Base-by-base conservation (phyloP, 2,888 invertebrate species). In the Oxycera nigricornis region DNA sequence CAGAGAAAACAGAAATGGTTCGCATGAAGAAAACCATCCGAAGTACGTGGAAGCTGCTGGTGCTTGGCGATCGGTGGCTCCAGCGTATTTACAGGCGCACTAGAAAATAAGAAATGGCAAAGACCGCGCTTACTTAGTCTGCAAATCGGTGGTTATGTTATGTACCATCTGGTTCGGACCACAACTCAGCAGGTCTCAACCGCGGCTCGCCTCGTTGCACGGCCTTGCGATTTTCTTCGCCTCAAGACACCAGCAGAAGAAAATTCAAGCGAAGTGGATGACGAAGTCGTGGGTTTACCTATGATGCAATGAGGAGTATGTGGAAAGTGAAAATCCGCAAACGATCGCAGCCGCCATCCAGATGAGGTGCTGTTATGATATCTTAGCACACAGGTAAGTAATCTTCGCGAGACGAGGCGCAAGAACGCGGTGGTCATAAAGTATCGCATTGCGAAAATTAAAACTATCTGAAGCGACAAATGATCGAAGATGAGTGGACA, bases 301-400 rank as follows among this genome's bases (percentile, higher is more conserved):
- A 52, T 70, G 52, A 70, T 52, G 70, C 70, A 70, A 70, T 70
- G 52, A 70, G 70, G 31, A 55, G 52, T 55, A 55, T n/a, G 17
- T 31, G 20, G 55, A 55, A 52, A 70, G 70, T 70, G 70, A 35
- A 70, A 55, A 55, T 31, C 55, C 2, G 1, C 52, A n/a, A 31
- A 22, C 26, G 24, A 67, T 67, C 3, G 70, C 46, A 14, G 11
- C 46, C 46, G 70, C 31, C 70, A 70, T 70, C 31, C 46, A 55
- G 55, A 52, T 35, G 35, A 31, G 31, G 22, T 70, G 30, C 28
- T 26, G 65, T 39, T 39, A 39, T 24, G 65, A 41, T 41, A 41
- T 17, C 22, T 41, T 41, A 52, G 2, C 31, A 55, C 30, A 70
- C 22, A 1, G 70, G 55, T 70, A 70, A 55, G 70, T 31, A 70